Evolutionary conservation across 1,140 invertebrate genomes (phyloP).

Genomic region (Calosoma granatense): DNA sequence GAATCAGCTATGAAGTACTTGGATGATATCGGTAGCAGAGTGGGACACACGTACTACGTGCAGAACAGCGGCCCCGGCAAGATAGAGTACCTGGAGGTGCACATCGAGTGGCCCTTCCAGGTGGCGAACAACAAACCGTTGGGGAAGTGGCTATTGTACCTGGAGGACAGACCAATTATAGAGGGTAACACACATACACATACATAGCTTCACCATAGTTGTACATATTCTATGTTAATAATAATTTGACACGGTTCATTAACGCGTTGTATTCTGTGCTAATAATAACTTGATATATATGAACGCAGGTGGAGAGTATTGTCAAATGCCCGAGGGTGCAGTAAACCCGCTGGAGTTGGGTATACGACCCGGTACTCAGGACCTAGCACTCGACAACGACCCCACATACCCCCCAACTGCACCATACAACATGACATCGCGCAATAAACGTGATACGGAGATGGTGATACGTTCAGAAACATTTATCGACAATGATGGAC

Average conservation of each 20-base stretch:
- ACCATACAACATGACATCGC: conserved; percentile 8
- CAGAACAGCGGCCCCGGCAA: conserved; percentile 77
- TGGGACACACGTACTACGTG: conserved; percentile 78
- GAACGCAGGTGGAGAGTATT: conserved; percentile 51
- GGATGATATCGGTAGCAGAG: conserved; percentile 74
- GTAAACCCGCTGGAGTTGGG: conserved; percentile 61
- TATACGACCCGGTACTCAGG: conserved; percentile 40
- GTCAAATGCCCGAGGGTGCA: conserved; percentile 39
- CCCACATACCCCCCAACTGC: conserved; percentile 33
- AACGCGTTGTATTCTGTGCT: too few relatives aligned
- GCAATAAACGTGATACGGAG: conserved; percentile 54
- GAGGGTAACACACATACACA: conserved; percentile 45
- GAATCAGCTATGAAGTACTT: conserved; percentile 73
- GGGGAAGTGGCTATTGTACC: conserved; percentile 85
- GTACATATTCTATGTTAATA: neutral
- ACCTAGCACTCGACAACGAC: conserved; percentile 25
- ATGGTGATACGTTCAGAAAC: conserved; percentile 60
- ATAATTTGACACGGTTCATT: neutral
- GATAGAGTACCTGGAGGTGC: conserved; percentile 65
- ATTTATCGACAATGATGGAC: conserved; percentile 57
- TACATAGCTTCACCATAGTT: too few relatives aligned
- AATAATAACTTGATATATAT: too few relatives aligned
- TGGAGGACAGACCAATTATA: conserved; percentile 67
- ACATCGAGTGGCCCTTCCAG: conserved; percentile 83
- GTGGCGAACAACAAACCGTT: conserved; percentile 59